A percentile compares a stretch with the other conserved stretches of the same genome.
Evolutionary conservation across 92 coral and sea anemone genomes (phyloP).

Genomic region (Siderastrea siderea): DNA sequence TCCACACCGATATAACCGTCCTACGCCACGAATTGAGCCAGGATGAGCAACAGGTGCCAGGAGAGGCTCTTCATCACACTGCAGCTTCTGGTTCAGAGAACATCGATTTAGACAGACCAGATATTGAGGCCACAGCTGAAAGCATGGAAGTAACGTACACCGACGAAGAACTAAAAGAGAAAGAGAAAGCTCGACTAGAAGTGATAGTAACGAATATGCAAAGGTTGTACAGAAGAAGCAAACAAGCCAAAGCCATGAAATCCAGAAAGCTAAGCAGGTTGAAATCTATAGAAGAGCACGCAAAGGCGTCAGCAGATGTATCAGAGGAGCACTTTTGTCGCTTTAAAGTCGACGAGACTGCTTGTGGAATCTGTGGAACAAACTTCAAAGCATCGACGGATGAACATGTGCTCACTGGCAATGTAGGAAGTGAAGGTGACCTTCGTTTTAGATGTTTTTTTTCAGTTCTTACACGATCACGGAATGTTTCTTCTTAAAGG

Average conservation of each 20-base stretch:
- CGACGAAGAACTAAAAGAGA: slow-evolving; percentile 48
- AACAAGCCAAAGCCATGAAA: not conserved
- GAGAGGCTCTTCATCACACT: not conserved
- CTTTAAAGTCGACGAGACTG: slow-evolving; percentile 80
- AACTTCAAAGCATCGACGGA: slow-evolving; percentile 9
- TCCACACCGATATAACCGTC: slow-evolving; percentile 38
- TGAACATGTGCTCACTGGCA: not conserved
- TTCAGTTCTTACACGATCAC: not conserved
- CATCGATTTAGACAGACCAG: slow-evolving; percentile 3
- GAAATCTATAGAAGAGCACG: slow-evolving; percentile 12
- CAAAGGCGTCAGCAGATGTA: not conserved
- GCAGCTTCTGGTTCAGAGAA: not conserved
- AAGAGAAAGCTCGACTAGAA: slow-evolving; percentile 9
- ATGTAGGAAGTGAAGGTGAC: slow-evolving; percentile 10
- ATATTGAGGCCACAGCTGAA: not conserved
- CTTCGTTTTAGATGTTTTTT: not conserved
- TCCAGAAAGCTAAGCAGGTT: not conserved
- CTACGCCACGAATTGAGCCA: slow-evolving; percentile 17
- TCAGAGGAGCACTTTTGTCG: slow-evolving; percentile 55
- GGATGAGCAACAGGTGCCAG: not conserved
- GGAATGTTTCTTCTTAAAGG: no score
- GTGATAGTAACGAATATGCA: slow-evolving; percentile 22
- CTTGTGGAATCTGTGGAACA: slow-evolving; percentile 86
- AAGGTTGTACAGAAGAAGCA: slow-evolving; percentile 21
- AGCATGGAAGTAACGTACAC: not conserved